A percentile compares a stretch with the other conserved stretches of the same genome.
phyloP scores from a whole-genome alignment of 2,113 vertebrate genomes.

The Sylvia atricapilla region DNA sequence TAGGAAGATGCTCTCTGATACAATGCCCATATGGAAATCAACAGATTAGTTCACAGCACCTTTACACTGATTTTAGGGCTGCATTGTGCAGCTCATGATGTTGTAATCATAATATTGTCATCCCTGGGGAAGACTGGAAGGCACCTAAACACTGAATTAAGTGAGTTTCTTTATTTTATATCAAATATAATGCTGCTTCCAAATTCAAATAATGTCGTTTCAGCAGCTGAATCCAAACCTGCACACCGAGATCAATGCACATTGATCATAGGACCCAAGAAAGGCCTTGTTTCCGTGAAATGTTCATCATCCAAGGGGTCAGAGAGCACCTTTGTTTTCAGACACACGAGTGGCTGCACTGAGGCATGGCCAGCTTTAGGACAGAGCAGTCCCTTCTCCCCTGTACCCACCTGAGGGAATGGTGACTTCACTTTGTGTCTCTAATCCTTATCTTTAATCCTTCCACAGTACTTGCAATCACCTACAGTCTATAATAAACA shows the following conservation, averaged over 20 bases:
- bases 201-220: neutral
- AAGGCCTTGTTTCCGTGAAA: neutral
- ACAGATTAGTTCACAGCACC: neutral
- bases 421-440: neutral
- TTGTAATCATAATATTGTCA: neutral
- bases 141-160: neutral
- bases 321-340: neutral
- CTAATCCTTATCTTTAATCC: neutral
- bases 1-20: neutral
- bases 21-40: neutral
- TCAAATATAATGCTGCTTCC: neutral
- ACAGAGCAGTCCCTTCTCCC: neutral
- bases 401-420: neutral
- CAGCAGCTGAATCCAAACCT: neutral
- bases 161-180: neutral
- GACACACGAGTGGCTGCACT: neutral
- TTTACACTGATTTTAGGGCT: neutral
- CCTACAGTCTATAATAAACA: neutral
- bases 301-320: neutral
- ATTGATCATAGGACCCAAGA: neutral
- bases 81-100: rapidly evolving
- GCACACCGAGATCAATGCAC: neutral
- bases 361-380: rapidly evolving
- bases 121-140: neutral
- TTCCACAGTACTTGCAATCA: neutral